Percentiles rank a stretch among this genome's conserved stretches.
phyloP scores from a whole-genome alignment of 2,113 vertebrate species.

The Epinephelus cyanopodus region DNA sequence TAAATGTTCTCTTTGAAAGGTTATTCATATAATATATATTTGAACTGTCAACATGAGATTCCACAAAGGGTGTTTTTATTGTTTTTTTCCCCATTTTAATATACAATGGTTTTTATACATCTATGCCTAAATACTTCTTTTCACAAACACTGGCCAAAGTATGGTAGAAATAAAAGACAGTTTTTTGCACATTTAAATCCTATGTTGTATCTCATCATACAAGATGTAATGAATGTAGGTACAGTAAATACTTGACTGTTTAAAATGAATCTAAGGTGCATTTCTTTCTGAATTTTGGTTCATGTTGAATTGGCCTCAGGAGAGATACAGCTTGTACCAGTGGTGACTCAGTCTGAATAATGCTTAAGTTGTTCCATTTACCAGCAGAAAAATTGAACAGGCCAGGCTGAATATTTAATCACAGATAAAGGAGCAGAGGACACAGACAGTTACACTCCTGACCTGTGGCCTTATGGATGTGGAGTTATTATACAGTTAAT shows the following conservation, averaged over 20 bases:
- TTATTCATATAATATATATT: not conserved
- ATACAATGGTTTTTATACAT: not conserved
- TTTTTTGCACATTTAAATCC: not conserved
- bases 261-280: not conserved
- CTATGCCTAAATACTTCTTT: not conserved
- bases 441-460: slow-evolving; percentile 7
- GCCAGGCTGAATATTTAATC: slow-evolving; percentile 28
- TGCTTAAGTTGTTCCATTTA: slow-evolving; percentile 13
- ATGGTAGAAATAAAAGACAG: not conserved
- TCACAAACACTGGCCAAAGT: not conserved
- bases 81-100: not conserved
- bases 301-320: not conserved
- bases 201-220: not conserved
- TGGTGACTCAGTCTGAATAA: not conserved
- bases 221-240: not conserved
- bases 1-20: slow-evolving; percentile 1
- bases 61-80: not conserved
- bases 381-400: not conserved
- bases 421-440: slow-evolving; percentile 1
- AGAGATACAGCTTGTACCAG: not conserved
- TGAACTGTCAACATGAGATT: not conserved
- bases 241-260: not conserved
- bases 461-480: slow-evolving; percentile 27
- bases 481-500: slow-evolving; percentile 38
- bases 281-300: not conserved